Conservation (phyloP, 2,797 vertebrate genomes). For the Eurystomus glaucurus region DNA sequence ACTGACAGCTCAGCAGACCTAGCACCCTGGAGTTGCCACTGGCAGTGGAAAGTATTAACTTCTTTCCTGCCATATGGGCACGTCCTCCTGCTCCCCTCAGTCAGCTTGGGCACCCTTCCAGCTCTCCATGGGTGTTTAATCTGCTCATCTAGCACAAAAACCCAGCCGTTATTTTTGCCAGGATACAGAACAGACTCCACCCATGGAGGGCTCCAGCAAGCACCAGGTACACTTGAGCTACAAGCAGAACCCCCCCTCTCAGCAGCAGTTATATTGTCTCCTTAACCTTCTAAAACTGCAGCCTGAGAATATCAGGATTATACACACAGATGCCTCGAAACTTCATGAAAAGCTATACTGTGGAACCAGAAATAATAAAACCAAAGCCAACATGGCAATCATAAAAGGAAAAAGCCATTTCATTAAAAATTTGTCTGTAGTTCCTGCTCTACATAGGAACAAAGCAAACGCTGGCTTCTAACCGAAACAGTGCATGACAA, state of each 20-base stretch:
- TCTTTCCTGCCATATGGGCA: no score
- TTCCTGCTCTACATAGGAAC: not conserved
- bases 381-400: not conserved
- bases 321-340: not conserved
- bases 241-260: not conserved
- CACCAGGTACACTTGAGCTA: not conserved
- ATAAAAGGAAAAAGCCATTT: not conserved
- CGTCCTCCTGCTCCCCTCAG: not conserved
- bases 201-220: not conserved
- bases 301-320: not conserved
- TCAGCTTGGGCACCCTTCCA: not conserved
- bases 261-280: not conserved
- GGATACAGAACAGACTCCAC: not conserved
- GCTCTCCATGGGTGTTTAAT: not conserved
- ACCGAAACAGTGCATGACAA: not conserved
- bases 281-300: not conserved
- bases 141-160: not conserved
- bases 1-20: not conserved
- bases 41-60: rapidly evolving
- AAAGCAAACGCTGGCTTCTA: not conserved
- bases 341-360: not conserved
- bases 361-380: not conserved
- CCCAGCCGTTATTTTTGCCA: not conserved
- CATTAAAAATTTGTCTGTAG: not conserved
- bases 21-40: not conserved